A percentile compares a stretch with the other conserved stretches of the same genome.
phyloP scores from a whole-genome alignment of 2,113 vertebrate species.

The Puffinus mauretanicus region DNA sequence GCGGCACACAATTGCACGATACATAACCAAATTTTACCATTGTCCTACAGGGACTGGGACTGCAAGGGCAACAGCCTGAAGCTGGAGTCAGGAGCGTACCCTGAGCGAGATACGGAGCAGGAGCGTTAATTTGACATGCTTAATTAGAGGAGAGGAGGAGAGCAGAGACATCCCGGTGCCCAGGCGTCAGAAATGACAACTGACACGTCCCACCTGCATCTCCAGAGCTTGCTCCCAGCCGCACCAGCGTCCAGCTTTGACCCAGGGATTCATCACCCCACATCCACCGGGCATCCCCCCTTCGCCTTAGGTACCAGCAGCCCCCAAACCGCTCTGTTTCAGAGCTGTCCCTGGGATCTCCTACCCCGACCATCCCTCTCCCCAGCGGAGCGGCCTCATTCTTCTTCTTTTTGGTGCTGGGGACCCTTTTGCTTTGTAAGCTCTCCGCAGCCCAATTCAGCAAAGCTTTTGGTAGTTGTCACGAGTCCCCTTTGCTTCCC shows the following conservation, averaged over 20 bases:
- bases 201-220: background rate
- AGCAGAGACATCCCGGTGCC: background rate
- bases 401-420: background rate
- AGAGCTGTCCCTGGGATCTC: background rate
- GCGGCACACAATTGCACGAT: background rate
- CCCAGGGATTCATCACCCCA: background rate
- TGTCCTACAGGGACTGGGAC: background rate
- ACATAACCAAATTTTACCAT: background rate
- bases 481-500: fast-evolving
- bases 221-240: background rate
- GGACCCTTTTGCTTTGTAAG: background rate
- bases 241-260: background rate
- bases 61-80: background rate
- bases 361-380: background rate
- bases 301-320: background rate
- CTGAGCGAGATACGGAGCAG: background rate
- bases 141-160: background rate
- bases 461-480: background rate
- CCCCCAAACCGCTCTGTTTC: background rate
- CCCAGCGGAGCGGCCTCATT: fast-evolving
- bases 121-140: fast-evolving
- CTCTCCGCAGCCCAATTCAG: background rate
- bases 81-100: background rate
- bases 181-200: background rate
- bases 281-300: background rate